phyloP scores from a whole-genome alignment of 2,888 invertebrate genomes.

The Neoscelio sp. region DNA sequence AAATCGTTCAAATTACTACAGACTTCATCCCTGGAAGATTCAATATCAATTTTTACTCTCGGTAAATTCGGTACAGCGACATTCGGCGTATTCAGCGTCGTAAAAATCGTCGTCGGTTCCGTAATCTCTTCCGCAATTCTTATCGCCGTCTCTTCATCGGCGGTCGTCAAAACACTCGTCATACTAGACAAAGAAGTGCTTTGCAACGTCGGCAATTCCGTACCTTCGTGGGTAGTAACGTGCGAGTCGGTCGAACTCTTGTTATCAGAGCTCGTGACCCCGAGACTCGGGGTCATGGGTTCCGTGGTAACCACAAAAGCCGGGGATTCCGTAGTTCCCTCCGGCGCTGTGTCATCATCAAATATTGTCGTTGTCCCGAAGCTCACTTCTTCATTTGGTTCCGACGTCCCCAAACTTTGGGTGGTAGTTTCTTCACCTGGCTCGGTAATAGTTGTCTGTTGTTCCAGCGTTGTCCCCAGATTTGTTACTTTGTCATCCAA shows the following conservation, averaged over 20 bases:
- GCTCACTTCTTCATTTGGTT: conserved; percentile 46
- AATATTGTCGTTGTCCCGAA: conserved; percentile 12
- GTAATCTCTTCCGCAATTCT: conserved; percentile 8
- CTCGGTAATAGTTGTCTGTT: conserved; percentile 38
- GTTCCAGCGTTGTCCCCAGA: too few species aligned
- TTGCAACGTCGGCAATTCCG: conserved; percentile 38
- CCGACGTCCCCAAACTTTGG: conserved; percentile 25
- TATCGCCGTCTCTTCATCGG: not conserved
- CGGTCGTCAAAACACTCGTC: conserved; percentile 24
- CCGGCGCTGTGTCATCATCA: conserved; percentile 44
- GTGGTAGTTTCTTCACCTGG: conserved; percentile 23
- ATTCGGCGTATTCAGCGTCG: conserved; percentile 24
- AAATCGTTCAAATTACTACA: conserved; percentile 74
- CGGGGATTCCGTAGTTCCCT: conserved; percentile 43
- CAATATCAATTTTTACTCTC: conserved; percentile 77
- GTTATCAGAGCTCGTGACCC: not conserved
- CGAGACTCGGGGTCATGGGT: conserved; percentile 25
- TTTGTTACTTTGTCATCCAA: too few species aligned
- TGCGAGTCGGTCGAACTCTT: conserved; percentile 13
- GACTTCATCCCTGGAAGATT: conserved; percentile 75
- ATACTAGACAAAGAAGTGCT: conserved; percentile 41
- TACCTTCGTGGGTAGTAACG: conserved; percentile 21
- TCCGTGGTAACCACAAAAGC: conserved; percentile 29
- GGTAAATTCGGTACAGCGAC: conserved; percentile 44
- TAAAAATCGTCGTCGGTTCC: conserved; percentile 32